Evolutionary conservation across 2,113 vertebrate species (phyloP), one percentile per base, ranked within the genome.

Genomic region (Cyanoramphus novaezelandiae): DNA sequence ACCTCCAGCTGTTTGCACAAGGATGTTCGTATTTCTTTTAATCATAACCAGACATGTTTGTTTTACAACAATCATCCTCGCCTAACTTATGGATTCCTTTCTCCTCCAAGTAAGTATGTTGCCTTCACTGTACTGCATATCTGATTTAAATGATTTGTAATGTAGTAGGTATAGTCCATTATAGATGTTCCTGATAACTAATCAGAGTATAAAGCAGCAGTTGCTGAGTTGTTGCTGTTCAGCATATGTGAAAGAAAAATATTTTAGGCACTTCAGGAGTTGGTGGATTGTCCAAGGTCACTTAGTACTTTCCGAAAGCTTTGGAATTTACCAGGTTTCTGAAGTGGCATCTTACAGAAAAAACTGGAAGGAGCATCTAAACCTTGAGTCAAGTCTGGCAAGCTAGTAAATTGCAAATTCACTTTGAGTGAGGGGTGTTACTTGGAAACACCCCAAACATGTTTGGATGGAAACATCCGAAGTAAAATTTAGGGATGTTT

Each of bases 41-140:
- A 85, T 72, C 86, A 91, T 41, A 91, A 94, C 90, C 98, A 98
- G 67, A 98, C 96, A 3, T 98, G 98, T 93, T 97, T 92, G 24
- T 98, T 98, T 94, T 98, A 98, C 84, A 96, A 95, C 91, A 96
- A n/a, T 59, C 98, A 97, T 7, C 68, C 83, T 78, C 92, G 3
- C 33, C 74, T 98, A 37, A 98, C 96, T 67, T 98, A 98, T 0
- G 98, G 98, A 28, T 98, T 98, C 95, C 97, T 98, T 43, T 93
- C 82, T 57, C 98, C 98, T 75, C 97, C 97, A 90, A 78, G 98
- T 98, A 95, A 90, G 93, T 97, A 17, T 15, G 15, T 71, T 50
- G 33, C 13, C 49, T 62, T 91, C 21, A 11, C 47, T 33, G 13
- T n/a, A 50, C 11, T 68, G 25, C 10, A 16, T 46, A 27, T 25